Conservation (phyloP, 2,113 vertebrate species). For the Scartelaos histophorus region DNA sequence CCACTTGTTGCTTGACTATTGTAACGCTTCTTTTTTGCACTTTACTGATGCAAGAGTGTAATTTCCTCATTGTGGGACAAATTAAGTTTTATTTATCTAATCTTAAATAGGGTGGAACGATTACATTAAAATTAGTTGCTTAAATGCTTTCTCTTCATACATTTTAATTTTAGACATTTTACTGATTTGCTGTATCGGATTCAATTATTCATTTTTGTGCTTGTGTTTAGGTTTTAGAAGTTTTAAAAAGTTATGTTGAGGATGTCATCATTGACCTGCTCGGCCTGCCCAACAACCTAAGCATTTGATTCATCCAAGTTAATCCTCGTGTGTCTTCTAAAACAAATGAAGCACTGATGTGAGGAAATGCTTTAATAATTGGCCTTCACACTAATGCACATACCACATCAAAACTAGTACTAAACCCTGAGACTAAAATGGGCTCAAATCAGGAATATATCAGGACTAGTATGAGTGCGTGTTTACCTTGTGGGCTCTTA, state of each 20-base stretch:
- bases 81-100: too few species aligned
- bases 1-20: too few species aligned
- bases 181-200: background rate
- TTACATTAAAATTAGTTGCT: background rate
- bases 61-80: too few species aligned
- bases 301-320: background rate
- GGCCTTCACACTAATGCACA: background rate
- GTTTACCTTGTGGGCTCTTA: slow-evolving; percentile 25
- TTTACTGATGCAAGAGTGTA: background rate
- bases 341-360: background rate
- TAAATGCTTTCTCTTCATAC: background rate
- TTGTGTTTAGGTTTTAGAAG: background rate
- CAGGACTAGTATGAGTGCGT: background rate
- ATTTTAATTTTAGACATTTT: background rate
- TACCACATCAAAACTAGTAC: too few species aligned
- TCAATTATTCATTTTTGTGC: too few species aligned
- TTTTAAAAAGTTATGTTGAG: background rate
- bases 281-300: too few species aligned
- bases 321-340: background rate
- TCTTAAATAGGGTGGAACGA: too few species aligned
- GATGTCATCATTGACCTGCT: too few species aligned
- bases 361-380: too few species aligned
- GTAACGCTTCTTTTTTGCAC: background rate
- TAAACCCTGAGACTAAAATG: too few species aligned
- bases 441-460: too few species aligned